Conservation (phyloP, 2,888 invertebrate species). For the Sminthurides aquaticus region DNA sequence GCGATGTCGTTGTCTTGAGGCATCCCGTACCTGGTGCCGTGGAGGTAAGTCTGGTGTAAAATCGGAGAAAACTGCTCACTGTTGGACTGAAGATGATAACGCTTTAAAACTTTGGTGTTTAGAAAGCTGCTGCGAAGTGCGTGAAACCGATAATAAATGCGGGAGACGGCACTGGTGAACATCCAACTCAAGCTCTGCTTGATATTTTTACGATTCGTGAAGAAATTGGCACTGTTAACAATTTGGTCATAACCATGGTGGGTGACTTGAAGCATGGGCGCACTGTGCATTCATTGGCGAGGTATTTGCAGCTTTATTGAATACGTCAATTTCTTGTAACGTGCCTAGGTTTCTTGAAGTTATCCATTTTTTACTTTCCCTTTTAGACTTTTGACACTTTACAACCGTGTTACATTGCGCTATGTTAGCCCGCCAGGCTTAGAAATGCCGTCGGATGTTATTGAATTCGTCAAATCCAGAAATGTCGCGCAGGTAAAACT, state of each 20-base stretch:
- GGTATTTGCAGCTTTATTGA: constrained; percentile 51
- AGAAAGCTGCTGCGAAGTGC: constrained; percentile 74
- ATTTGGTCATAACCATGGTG: constrained; percentile 92
- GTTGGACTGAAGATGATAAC: not conserved
- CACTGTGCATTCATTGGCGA: constrained; percentile 94
- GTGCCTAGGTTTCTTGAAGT: not conserved
- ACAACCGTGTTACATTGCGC: constrained; percentile 75
- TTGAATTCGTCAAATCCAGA: constrained; percentile 67
- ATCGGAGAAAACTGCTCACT: not conserved
- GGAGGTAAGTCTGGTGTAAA: constrained; percentile 54
- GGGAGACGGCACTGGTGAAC: constrained; percentile 94
- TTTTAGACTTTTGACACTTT: constrained; percentile 70
- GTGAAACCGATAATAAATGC: constrained; percentile 93
- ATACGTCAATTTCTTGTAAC: not conserved
- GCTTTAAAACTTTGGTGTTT: constrained; percentile 31
- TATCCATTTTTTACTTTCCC: not conserved
- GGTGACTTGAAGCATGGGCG: constrained; percentile 96
- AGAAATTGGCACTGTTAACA: constrained; percentile 97
- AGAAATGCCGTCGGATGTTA: constrained; percentile 83
- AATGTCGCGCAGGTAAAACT: constrained; percentile 65
- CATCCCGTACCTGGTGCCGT: constrained; percentile 92
- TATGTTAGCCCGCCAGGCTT: constrained; percentile 84
- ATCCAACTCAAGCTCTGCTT: constrained; percentile 93
- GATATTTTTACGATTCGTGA: constrained; percentile 97
- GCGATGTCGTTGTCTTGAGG: constrained; percentile 86